Conservation (phyloP, 92 coral and sea anemone species). For the Epizoanthus stellaris region DNA sequence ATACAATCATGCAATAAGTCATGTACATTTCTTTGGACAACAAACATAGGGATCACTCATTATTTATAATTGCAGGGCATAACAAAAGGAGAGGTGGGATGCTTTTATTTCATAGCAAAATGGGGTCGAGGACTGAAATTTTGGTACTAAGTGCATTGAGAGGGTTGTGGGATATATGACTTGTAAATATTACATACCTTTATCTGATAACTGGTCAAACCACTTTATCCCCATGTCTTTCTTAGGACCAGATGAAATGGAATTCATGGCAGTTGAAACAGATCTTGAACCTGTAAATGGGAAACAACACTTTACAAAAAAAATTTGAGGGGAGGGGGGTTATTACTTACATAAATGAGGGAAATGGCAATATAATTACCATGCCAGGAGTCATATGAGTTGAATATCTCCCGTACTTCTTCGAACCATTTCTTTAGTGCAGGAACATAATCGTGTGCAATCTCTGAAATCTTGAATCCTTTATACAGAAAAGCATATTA, state of each 20-base stretch:
- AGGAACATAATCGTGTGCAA: conserved; percentile 9
- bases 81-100: too few species aligned
- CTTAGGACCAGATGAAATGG: conserved; percentile 1
- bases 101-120: too few species aligned
- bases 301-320: too few species aligned
- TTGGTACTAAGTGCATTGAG: too few species aligned
- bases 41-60: background rate
- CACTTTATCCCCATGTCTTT: conserved; percentile 9
- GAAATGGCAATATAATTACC: background rate
- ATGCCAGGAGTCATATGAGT: conserved; percentile 9
- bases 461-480: conserved; percentile 12
- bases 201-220: conserved; percentile 9
- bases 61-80: too few species aligned
- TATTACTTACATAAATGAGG: too few species aligned
- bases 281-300: background rate
- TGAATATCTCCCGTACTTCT: background rate
- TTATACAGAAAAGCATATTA: background rate
- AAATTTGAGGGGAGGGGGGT: too few species aligned
- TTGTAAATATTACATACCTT: background rate
- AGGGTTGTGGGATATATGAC: too few species aligned
- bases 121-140: too few species aligned
- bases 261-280: background rate
- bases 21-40: background rate
- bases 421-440: conserved; percentile 2
- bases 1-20: too few species aligned